Percentiles rank a stretch among this genome's conserved stretches.
phyloP scores from a whole-genome alignment of 2,888 invertebrate genomes.

The Drosophila mimica region DNA sequence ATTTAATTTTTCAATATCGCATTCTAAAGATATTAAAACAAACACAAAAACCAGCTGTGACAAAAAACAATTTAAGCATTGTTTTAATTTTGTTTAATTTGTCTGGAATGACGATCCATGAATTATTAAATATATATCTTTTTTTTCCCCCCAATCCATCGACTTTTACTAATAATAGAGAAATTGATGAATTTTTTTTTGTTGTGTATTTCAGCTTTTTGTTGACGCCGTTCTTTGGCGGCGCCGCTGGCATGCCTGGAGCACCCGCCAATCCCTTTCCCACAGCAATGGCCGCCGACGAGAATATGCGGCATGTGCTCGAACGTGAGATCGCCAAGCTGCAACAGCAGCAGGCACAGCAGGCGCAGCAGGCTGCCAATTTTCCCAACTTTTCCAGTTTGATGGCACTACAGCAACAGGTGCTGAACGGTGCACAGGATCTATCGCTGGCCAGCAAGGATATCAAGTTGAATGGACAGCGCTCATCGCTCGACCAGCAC shows the following conservation, averaged over 20 bases:
- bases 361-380: slow-evolving; percentile 75
- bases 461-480: slow-evolving; percentile 85
- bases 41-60: too few species aligned
- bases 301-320: slow-evolving; percentile 94
- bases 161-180: background rate
- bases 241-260: slow-evolving; percentile 84
- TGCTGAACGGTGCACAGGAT: slow-evolving; percentile 91
- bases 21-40: too few species aligned
- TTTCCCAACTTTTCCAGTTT: slow-evolving; percentile 88
- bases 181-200: background rate
- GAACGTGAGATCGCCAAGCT: slow-evolving; percentile 96
- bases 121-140: too few species aligned
- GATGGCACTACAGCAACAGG: slow-evolving; percentile 92
- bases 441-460: slow-evolving; percentile 89
- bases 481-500: slow-evolving; percentile 77
- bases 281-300: slow-evolving; percentile 87
- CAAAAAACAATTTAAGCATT: too few species aligned
- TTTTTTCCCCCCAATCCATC: background rate
- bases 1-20: background rate
- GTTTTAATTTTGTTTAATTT: too few species aligned
- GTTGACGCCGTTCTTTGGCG: slow-evolving; percentile 94
- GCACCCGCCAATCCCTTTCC: slow-evolving; percentile 78
- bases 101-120: too few species aligned
- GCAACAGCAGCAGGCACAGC: slow-evolving; percentile 86
- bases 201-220: slow-evolving; percentile 87